Evolutionary conservation across 2,797 vertebrate genomes (phyloP), one percentile per base, ranked within the genome.

Genomic region (Menidia menidia): DNA sequence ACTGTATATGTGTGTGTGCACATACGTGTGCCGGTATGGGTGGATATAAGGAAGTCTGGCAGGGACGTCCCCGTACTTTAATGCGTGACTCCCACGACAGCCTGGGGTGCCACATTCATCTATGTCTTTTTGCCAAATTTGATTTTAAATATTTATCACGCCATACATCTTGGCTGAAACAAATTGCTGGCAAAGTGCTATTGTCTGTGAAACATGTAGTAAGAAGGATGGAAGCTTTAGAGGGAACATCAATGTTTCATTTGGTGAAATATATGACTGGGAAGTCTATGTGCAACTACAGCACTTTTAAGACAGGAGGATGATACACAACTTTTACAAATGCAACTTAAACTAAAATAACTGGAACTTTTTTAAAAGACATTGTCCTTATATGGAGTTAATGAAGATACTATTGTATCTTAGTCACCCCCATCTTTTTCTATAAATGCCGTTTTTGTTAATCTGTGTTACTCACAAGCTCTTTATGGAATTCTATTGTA

Each of bases 91-190:
- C 95, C 94, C 89, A 92, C 88, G 93, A 95, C 94, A 82, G 91
- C 90, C 92, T 82, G 92, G 90, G 93, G 94, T 92, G 89, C 56
- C 83, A 89, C 96, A 99, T 99, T 95, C 95, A 96, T 99, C 98
- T 98, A 92, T 96, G 97, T 98, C 97, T 95, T 97, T 97, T 98
- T 97, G 96, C 97, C 96, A 98, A 97, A 98, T 99, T 99, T 98
- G 97, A 98, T 99, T 99, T 99, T 99, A 99, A 99, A 99, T 99
- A 99, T 99, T 99, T 98, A 99, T 96, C 96, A 93, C 95, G 87
- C 95, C 96, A 96, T 98, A 97, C 90, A 97, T 99, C 97, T 98
- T 97, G 93, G 90, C 94, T 92, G 96, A 94, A 96, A 92, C 94
- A 98, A 98, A 98, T 98, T 95, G 97, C 95, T 95, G 95, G 96